Evolutionary conservation across 2,888 invertebrate genomes (phyloP).

Genomic region (Keiferia lycopersicella): DNA sequence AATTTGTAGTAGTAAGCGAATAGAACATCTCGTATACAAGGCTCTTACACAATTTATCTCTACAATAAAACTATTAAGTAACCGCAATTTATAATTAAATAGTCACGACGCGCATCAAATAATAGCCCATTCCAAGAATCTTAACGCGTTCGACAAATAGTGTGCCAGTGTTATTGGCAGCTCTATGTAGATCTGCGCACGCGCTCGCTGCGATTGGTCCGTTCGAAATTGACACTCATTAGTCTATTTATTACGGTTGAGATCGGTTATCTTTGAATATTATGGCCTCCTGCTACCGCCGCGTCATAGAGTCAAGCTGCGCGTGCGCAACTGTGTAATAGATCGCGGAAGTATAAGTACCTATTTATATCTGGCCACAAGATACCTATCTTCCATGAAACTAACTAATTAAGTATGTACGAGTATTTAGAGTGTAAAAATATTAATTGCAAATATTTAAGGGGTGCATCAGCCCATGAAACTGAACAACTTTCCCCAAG

Average conservation of each 20-base stretch:
- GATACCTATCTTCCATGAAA: too few species aligned
- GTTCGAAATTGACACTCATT: constrained; percentile 75
- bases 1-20: too few species aligned
- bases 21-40: background rate
- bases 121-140: constrained; percentile 7
- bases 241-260: constrained; percentile 72
- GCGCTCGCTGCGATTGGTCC: constrained; percentile 53
- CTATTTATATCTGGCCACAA: too few species aligned
- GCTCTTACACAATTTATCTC: background rate
- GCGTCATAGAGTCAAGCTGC: constrained; percentile 43
- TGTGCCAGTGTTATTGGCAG: constrained; percentile 39
- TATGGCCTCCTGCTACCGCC: constrained; percentile 65
- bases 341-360: constrained; percentile 34
- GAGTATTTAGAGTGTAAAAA: too few species aligned
- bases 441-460: too few species aligned
- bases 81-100: constrained; percentile 3
- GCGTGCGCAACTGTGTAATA: constrained; percentile 46
- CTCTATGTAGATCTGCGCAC: constrained; percentile 46
- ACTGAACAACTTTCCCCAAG: too few species aligned
- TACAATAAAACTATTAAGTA: background rate
- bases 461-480: too few species aligned
- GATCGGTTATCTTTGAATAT: constrained; percentile 70
- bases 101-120: constrained; percentile 28
- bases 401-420: too few species aligned
- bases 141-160: constrained; percentile 4